Evolutionary conservation across 2,888 invertebrate genomes (phyloP), one percentile per base, ranked within the genome.

Genomic region (Eurytoma californica): DNA sequence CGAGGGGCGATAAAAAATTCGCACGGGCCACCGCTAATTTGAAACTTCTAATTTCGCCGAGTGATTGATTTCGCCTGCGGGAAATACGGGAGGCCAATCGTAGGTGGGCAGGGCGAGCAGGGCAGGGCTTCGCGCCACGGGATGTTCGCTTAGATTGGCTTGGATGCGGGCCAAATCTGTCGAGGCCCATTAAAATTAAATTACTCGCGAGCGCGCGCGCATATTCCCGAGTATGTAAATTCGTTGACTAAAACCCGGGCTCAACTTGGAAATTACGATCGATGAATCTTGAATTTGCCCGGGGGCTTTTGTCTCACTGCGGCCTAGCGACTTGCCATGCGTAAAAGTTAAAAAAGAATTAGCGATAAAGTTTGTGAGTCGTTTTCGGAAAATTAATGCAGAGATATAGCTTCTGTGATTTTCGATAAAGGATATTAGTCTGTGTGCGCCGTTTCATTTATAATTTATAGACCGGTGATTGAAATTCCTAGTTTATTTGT

Each of bases 1-100:
- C n/a, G n/a, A 14, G n/a, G 30, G 12, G 18, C 3, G n/a, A 55
- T 28, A 55, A 66, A 68, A 68, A 39, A 72, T 20, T 16, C n/a
- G 24, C 7, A 51, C 16, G 67, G 24, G 24, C 20, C n/a, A 30
- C 14, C 39, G 28, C 16, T 75, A 75, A 65, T 72, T 77, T 55
- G 70, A 47, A 66, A 74, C 61, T 75, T 76, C 63, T 80, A 76
- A 80, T 80, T 76, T 68, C 9, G 63, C 13, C 55, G 77, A 65
- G 58, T 73, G 73, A 80, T 80, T 69, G 77, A 80, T 80, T 77
- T 77, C 60, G 69, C 73, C 80, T 73, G 73, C 69, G 73, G 80
- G 73, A 73, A 80, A 80, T 77, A 30, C 55, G 58, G 69, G 14
- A 61, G 5, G 28, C 16, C 58, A 73, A 67, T 72, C 61, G 68